Evolutionary conservation across 2,888 invertebrate genomes (phyloP), one percentile per base, ranked within the genome.

Genomic region (Caenorhabditis sp.): DNA sequence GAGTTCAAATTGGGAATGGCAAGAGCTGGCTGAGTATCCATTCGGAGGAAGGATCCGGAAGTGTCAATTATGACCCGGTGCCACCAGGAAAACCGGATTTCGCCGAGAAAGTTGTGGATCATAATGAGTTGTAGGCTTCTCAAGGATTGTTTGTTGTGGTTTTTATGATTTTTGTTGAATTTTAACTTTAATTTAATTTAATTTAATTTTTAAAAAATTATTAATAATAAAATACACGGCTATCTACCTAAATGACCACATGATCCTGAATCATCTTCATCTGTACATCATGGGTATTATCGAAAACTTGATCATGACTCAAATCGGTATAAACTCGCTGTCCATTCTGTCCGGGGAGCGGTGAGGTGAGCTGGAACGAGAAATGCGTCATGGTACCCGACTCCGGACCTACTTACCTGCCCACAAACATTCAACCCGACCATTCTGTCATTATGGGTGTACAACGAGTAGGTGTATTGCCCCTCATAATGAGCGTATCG

Each of bases 351-450:
- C 88, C 88, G 4, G 89, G 85, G 4, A 90, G 81, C 71, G 84
- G 88, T 0, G 83, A 72, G 0, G 86, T 85, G 15, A 86, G 62
- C 83, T 83, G 67, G 3, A 61, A 71, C 3, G 5, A 40, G 20
- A 28, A 70, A 37, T 26, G 58, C 60, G 32, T 61, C n/a, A 40
- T 4, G 40, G 13, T 9, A 9, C 13, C 40, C 40, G 40, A 15
- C 18, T 2, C 8, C 15, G 28, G 40, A 13, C 3, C 4, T 18
- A 13, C 62, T 11, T 65, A 88, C 89, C 81, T 84, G 65, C 35
- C 85, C 85, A 80, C 90, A 90, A 35, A 90, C 90, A 18, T 70
- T 61, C 69, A 87, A 86, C 2, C 91, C 91, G 58, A 91, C 89
- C 68, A 89, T 82, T 51, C 87, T 86, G 76, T 90, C 89, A 18